phyloP scores from a whole-genome alignment of 2,113 vertebrate genomes.

The Sigmodon hispidus region DNA sequence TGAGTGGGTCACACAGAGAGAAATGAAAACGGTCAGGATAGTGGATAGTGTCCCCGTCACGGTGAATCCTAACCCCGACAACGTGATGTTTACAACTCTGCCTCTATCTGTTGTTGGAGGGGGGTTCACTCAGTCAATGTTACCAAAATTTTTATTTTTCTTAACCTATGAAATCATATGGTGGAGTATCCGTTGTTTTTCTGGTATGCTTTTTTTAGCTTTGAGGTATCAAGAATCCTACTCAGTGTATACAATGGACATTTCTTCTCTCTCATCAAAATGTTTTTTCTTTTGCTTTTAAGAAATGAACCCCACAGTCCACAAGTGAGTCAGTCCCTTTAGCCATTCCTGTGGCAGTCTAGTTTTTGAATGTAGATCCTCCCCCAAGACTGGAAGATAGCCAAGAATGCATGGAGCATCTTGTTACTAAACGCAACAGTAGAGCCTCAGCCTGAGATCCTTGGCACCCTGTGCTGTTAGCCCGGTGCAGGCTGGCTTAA shows the following conservation, averaged over 20 bases:
- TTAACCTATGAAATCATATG: not conserved
- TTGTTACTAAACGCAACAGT: rapidly evolving
- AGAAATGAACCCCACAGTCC: not conserved
- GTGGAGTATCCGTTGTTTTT: rapidly evolving
- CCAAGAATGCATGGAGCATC: slow-evolving; percentile 4
- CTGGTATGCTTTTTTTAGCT: not conserved
- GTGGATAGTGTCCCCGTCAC: not conserved
- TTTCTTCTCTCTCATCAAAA: not conserved
- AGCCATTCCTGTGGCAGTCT: not conserved
- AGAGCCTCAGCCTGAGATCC: not conserved
- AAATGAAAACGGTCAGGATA: not conserved
- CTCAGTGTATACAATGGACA: not conserved
- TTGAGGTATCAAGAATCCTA: not conserved
- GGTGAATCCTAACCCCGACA: not conserved
- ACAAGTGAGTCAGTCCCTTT: not conserved
- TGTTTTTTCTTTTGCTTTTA: no score
- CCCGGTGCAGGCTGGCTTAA: not conserved
- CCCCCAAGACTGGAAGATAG: slow-evolving; percentile 7
- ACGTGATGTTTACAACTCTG: not conserved
- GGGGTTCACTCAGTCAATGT: not conserved
- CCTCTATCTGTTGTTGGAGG: not conserved
- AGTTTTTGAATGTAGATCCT: not conserved
- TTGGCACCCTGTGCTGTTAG: not conserved
- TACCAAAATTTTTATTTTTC: not conserved
- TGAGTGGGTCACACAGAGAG: not conserved